Conservation (phyloP, 1,140 invertebrate genomes). For the Brachionus manjavacas region DNA sequence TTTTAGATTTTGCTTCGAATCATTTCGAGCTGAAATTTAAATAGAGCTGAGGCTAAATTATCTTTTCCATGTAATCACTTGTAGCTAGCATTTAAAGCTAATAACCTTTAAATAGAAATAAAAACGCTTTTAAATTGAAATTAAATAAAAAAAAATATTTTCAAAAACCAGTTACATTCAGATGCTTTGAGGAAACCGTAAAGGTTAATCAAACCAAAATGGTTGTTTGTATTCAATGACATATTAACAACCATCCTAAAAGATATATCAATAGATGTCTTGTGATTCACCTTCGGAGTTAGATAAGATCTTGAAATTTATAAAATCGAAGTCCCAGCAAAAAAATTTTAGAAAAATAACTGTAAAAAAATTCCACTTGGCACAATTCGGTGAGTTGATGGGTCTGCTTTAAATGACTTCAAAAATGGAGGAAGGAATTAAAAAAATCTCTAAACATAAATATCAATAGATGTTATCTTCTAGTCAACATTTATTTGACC, state of each 20-base stretch:
- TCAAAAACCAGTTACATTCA: neutral
- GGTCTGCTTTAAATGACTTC: too few relatives aligned
- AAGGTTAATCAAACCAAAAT: neutral
- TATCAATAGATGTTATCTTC: too few relatives aligned
- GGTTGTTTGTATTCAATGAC: too few relatives aligned
- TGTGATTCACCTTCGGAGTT: too few relatives aligned
- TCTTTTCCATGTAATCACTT: neutral
- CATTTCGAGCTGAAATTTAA: neutral
- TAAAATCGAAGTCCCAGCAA: too few relatives aligned
- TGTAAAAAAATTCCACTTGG: too few relatives aligned
- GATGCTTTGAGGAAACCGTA: neutral
- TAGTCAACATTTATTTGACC: too few relatives aligned
- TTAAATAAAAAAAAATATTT: neutral
- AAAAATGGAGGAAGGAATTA: too few relatives aligned
- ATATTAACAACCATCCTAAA: neutral
- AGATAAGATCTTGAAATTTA: too few relatives aligned
- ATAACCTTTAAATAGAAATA: neutral
- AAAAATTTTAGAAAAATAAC: too few relatives aligned
- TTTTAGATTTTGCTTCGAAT: neutral
- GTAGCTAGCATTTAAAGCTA: neutral
- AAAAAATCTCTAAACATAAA: too few relatives aligned
- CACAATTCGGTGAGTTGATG: too few relatives aligned
- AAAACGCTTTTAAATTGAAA: neutral
- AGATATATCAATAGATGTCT: neutral
- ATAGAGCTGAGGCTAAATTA: neutral